phyloP scores from a whole-genome alignment of 2,113 vertebrate species.

The Paramormyrops kingsleyae region DNA sequence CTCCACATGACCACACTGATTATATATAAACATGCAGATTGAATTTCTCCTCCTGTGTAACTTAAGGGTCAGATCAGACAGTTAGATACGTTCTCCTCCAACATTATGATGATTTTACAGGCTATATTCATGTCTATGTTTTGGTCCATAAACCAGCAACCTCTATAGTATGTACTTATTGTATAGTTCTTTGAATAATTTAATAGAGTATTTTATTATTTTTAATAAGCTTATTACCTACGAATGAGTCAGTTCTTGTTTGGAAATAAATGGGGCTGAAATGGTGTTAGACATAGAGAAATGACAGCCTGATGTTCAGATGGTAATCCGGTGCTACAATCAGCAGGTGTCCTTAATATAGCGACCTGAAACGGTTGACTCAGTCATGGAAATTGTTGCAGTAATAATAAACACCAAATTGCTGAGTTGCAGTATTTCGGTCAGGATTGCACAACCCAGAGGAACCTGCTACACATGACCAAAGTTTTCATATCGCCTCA shows the following conservation, averaged over 20 bases:
- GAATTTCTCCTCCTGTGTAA: not conserved
- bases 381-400: not conserved
- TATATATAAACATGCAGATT: not conserved
- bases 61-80: not conserved
- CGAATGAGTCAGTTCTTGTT: not conserved
- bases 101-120: not conserved
- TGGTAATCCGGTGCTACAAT: not conserved
- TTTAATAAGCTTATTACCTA: not conserved
- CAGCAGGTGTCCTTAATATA: not conserved
- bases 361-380: not conserved
- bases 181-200: not conserved
- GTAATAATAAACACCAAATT: not conserved
- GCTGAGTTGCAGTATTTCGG: not conserved
- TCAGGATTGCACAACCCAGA: not conserved
- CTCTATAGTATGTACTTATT: not conserved
- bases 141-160: not conserved
- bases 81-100: not conserved
- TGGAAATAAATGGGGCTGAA: not conserved
- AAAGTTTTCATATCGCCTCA: not conserved
- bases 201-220: not conserved
- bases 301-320: not conserved
- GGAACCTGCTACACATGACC: not conserved
- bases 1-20: not conserved
- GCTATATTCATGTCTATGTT: not conserved
- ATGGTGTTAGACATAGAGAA: not conserved